Evolutionary conservation across 2,888 invertebrate genomes (phyloP).

Genomic region (Cybosia mesomella): DNA sequence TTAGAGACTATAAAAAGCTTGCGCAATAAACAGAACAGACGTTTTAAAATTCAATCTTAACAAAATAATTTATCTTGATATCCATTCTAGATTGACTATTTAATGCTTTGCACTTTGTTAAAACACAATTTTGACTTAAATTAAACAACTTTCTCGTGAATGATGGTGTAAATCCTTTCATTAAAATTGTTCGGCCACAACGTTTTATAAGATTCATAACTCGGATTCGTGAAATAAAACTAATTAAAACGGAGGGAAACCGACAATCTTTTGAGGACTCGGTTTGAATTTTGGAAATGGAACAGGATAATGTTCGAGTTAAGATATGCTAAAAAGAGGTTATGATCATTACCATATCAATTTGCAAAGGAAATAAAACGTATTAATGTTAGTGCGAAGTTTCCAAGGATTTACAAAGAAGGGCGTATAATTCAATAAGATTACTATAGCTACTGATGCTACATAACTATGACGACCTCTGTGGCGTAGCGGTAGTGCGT

Average conservation of each 20-base stretch:
- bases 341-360: slow-evolving; percentile 27
- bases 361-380: slow-evolving; percentile 12
- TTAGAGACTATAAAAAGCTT: neutral
- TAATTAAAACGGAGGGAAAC: slow-evolving; percentile 71
- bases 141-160: slow-evolving; percentile 70
- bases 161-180: slow-evolving; percentile 73
- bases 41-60: slow-evolving; percentile 11
- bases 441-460: neutral
- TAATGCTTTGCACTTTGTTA: slow-evolving; percentile 56
- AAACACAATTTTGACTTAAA: slow-evolving; percentile 66
- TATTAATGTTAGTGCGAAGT: slow-evolving; percentile 7
- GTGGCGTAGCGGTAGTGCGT: no score
- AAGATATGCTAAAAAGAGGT: slow-evolving; percentile 38
- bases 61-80: slow-evolving; percentile 33
- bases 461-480: no score
- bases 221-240: slow-evolving; percentile 76
- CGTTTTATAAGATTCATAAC: slow-evolving; percentile 76
- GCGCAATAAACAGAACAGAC: neutral
- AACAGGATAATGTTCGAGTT: slow-evolving; percentile 30
- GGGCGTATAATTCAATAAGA: neutral
- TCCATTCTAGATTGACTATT: slow-evolving; percentile 42
- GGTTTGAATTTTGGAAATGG: slow-evolving; percentile 32
- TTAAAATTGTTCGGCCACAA: slow-evolving; percentile 80
- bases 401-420: neutral
- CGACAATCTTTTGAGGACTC: slow-evolving; percentile 44